These are phyloP conservation scores for Passer montanus DNA, from an alignment of 2,113 vertebrate genomes.

Conservation along the genomic window DNA sequence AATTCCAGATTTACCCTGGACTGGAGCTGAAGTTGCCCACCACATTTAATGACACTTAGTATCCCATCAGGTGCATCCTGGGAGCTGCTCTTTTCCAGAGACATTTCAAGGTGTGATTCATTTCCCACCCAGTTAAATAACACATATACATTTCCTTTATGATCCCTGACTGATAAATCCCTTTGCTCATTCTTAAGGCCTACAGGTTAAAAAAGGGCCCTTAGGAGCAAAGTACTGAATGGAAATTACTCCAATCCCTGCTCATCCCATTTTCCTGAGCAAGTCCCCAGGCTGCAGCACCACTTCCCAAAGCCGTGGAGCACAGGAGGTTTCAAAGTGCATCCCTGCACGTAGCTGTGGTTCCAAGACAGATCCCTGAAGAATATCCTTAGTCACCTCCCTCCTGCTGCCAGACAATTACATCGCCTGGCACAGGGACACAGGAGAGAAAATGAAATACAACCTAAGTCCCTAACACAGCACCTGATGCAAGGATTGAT, in stretches of 20 bases:
- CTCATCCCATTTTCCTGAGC: not conserved
- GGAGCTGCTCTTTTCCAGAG: conserved; percentile 14
- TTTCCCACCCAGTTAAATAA: conserved; percentile 5
- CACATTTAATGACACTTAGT: not conserved
- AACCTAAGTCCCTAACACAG: not conserved
- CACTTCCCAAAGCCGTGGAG: not conserved
- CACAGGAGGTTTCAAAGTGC: not conserved
- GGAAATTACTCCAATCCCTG: not conserved
- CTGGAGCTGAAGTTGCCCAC: not conserved
- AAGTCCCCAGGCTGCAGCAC: not conserved
- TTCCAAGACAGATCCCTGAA: not conserved
- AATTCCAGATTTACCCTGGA: not conserved
- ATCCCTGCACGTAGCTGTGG: not conserved
- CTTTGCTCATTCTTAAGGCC: not conserved
- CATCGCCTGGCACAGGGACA: not conserved
- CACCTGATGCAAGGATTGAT: not conserved
- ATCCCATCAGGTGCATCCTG: not conserved
- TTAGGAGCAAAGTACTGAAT: not conserved
- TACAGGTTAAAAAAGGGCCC: not conserved
- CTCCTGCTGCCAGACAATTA: conserved; percentile 17
- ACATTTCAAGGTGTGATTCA: not conserved
- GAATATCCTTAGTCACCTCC: conserved; percentile 29
- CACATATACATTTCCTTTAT: not conserved
- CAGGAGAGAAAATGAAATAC: not conserved
- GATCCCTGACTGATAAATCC: not conserved